Conservation (phyloP, 2,113 vertebrate species). For the Aegotheles bennettii region DNA sequence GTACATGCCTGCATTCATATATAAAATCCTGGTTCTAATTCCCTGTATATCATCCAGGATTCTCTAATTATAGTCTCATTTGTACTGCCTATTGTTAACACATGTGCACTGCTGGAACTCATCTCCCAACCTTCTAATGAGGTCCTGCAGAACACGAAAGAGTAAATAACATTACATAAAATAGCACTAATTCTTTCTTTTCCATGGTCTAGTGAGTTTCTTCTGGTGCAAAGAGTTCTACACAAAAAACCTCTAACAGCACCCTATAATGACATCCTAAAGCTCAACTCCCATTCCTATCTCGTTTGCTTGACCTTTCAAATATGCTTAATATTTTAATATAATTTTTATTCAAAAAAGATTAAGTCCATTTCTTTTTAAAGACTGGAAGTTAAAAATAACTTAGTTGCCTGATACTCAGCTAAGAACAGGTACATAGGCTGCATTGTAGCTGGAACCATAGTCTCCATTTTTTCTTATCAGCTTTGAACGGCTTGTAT, state of each 20-base stretch:
- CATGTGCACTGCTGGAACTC: not conserved
- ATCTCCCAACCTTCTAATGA: not conserved
- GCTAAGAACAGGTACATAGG: not conserved
- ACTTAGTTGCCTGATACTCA: not conserved
- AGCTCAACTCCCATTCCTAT: not conserved
- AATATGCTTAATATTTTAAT: not conserved
- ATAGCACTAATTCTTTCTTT: not conserved
- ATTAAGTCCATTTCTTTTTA: not conserved
- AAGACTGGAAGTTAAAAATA: not conserved
- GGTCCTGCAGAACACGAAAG: not conserved
- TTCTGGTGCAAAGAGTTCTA: not conserved
- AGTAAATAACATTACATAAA: not conserved
- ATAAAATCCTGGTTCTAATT: not conserved
- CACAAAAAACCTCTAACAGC: not conserved
- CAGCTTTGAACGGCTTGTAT: not conserved
- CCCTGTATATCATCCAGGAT: not conserved
- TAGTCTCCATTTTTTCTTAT: not conserved
- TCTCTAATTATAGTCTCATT: conserved; percentile 26
- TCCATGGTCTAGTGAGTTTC: not conserved
- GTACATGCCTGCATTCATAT: not conserved
- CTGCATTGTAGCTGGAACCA: not conserved
- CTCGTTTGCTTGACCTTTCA: not conserved
- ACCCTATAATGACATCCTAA: not conserved
- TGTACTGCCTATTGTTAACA: conserved; percentile 25
- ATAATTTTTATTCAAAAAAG: not conserved